These are phyloP conservation scores for Ancistrus triradiatus DNA, from an alignment of 2,113 vertebrate species.

Conservation along the genomic window DNA sequence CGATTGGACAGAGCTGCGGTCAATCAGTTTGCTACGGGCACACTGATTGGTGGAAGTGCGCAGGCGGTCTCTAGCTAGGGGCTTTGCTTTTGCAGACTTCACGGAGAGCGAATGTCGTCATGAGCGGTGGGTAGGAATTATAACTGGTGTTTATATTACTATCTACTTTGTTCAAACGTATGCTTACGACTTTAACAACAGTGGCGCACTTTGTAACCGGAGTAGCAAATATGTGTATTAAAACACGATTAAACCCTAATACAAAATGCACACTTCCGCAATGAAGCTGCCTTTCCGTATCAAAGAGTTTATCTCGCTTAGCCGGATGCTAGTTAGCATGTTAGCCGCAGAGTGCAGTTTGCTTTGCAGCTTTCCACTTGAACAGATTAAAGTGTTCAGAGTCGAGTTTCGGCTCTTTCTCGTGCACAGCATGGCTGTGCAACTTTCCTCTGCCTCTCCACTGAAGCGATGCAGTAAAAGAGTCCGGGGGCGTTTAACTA, in stretches of 20 bases:
- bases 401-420: background rate
- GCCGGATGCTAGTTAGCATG: constrained; percentile 50
- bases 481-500: background rate
- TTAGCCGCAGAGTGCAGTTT: constrained; percentile 30
- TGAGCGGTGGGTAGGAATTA: constrained; percentile 84
- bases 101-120: constrained; percentile 80
- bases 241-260: background rate
- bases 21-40: constrained; percentile 33
- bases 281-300: constrained; percentile 66
- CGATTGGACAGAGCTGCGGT: constrained; percentile 43
- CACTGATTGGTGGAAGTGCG: constrained; percentile 62
- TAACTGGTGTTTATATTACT: constrained; percentile 75
- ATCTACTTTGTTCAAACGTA: constrained; percentile 59
- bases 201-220: constrained; percentile 5
- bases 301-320: constrained; percentile 72
- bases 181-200: constrained; percentile 28
- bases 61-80: constrained; percentile 61
- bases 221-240: constrained; percentile 38
- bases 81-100: constrained; percentile 66
- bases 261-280: constrained; percentile 63
- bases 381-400: background rate
- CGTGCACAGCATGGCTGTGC: background rate
- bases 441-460: background rate
- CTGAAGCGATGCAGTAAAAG: background rate
- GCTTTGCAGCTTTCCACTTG: constrained; percentile 3